Evolutionary conservation across 2,113 vertebrate genomes (phyloP), one percentile per base, ranked within the genome.

Genomic region (Phalacrocorax pelagicus): DNA sequence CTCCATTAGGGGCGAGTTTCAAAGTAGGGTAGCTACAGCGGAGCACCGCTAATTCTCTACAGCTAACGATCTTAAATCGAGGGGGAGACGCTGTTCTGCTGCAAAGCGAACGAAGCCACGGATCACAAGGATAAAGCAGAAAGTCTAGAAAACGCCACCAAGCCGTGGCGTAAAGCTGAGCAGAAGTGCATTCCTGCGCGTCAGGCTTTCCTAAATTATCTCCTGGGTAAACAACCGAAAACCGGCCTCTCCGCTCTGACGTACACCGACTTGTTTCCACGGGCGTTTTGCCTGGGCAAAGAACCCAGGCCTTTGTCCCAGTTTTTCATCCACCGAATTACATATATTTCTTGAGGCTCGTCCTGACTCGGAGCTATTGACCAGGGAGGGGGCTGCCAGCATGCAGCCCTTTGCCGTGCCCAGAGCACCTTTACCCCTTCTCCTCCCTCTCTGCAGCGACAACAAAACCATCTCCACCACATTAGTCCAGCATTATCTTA

Each of bases 141-240:
- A 78, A 21, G 63, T 80, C 74, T 44, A 67, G 65, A 32, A 63
- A 88, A 73, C 6, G 2, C 52, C 52, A 59, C 57, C 71, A 8
- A 67, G 82, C 82, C 2, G 0, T 40, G 46, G 40, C 10, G 9
- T 67, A 86, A 92, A 59, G 79, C 87, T 90, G 77, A 52, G 67
- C 73, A 78, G 88, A 30, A 92, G 52, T 34, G 32, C 78, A 22
- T 95, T 88, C 90, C 72, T 82, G 38, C 2, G 1, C 1, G 40
- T 82, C 87, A 96, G 83, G 58, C 97, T 91, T 95, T 93, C 94
- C 95, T 49, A 86, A 90, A 89, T 82, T 74, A 63, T 88, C 88
- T 95, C 80, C 65, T 93, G 81, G 61, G 73, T 67, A 77, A 96
- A 94, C 71, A 90, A 17, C 79, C 71, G 55, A 55, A 74, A 91